Evolutionary conservation across 2,888 invertebrate species (phyloP).

Genomic region (Andrena dorsata): DNA sequence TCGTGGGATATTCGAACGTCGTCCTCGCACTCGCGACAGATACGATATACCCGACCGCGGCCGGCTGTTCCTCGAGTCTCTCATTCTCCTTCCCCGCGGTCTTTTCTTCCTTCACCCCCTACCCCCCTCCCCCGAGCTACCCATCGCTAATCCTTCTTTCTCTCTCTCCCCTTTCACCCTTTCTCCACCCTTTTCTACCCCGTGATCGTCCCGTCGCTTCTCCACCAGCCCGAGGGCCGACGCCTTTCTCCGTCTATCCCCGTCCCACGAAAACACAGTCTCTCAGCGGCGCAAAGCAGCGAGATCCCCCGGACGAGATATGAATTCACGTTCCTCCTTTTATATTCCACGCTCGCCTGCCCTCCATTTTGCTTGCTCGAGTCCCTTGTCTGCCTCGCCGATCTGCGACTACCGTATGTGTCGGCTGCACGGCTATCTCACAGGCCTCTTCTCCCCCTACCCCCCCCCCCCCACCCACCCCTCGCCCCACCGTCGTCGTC

Average conservation of each 20-base stretch:
- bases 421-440: conserved; percentile 77
- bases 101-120: conserved; percentile 38
- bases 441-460: conserved; percentile 52
- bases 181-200: conserved; percentile 13
- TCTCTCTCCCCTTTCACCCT: conserved; percentile 50
- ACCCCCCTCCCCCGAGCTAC: conserved; percentile 34
- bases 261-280: conserved; percentile 82
- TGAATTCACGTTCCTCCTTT: conserved; percentile 84
- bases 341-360: conserved; percentile 85
- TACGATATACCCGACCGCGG: conserved; percentile 60
- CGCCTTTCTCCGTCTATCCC: neutral
- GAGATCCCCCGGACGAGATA: conserved; percentile 84
- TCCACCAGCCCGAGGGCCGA: conserved; percentile 51
- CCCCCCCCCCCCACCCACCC: conserved; percentile 50
- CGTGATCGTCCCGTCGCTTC: conserved; percentile 43
- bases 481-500: too few relatives aligned
- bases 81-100: conserved; percentile 53
- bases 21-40: conserved; percentile 49
- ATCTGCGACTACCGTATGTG: conserved; percentile 85
- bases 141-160: conserved; percentile 40
- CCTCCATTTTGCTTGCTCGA: conserved; percentile 84
- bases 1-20: conserved; percentile 51
- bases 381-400: conserved; percentile 83
- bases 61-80: conserved; percentile 69
- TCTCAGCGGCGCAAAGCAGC: conserved; percentile 82